phyloP scores from a whole-genome alignment of 1,140 invertebrate species.

The Drosophila neocordata region DNA sequence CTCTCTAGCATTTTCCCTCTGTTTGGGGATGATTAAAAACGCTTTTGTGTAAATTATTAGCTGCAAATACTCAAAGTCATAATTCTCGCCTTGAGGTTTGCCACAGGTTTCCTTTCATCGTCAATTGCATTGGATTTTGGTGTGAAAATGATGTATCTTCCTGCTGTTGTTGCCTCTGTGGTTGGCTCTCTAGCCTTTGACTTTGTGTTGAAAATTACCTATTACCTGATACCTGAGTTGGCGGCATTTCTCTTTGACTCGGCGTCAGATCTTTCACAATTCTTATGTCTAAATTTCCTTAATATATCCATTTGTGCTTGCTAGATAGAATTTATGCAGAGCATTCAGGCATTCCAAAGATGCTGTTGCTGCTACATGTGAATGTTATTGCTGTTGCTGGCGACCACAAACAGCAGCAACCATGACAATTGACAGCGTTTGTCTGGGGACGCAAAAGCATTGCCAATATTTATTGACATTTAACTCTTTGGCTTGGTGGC shows the following conservation, averaged over 20 bases:
- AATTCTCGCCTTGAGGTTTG: constrained; percentile 78
- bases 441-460: constrained; percentile 48
- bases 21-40: constrained; percentile 74
- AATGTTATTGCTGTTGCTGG: neutral
- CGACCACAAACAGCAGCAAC: constrained; percentile 32
- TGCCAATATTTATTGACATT: constrained; percentile 80
- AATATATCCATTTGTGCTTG: constrained; percentile 76
- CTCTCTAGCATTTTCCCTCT: neutral
- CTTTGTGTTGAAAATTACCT: constrained; percentile 35
- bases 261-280: constrained; percentile 11
- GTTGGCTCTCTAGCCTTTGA: constrained; percentile 50
- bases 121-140: constrained; percentile 71
- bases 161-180: constrained; percentile 58
- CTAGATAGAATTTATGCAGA: constrained; percentile 71
- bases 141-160: constrained; percentile 76
- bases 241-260: constrained; percentile 67
- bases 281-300: constrained; percentile 69
- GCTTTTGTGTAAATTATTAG: constrained; percentile 81
- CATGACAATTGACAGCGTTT: constrained; percentile 67
- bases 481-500: constrained; percentile 33
- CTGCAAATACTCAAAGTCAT: constrained; percentile 78
- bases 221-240: constrained; percentile 8
- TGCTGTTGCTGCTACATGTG: constrained; percentile 12
- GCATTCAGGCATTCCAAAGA: constrained; percentile 43
- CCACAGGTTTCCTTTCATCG: constrained; percentile 47